Evolutionary conservation across 2,888 invertebrate species (phyloP), one percentile per base, ranked within the genome.

Genomic region (Drosophila limbata): DNA sequence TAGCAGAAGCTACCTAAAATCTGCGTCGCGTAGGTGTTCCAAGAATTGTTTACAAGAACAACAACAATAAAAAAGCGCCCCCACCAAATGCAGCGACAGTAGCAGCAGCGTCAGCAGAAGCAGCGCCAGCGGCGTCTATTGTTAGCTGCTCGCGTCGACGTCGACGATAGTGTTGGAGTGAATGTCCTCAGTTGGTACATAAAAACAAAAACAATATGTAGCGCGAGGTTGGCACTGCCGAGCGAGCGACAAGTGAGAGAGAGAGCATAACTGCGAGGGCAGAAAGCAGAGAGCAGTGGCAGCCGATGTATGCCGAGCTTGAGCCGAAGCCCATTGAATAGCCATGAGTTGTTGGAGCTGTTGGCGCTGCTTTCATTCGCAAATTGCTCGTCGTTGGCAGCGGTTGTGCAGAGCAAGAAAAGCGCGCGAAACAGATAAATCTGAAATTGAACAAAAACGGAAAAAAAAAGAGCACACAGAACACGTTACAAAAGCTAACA

Each of bases 151-250:
- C 17, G 68, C 71, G 69, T 69, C 53, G 64, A 48, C 64, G 65
- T 55, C 66, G 59, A 68, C 70, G 77, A 69, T 78, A 69, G 73
- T 71, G 69, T 73, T 69, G 89, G 91, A 92, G 91, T 91, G 91
- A 91, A 91, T 92, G 92, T 92, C 91, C 92, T 92, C 92, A 90
- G 91, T 91, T 92, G 91, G 85, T 90, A 91, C 91, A 91, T 87
- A 91, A 89, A 81, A 81, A 73, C 82, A 88, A 82, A 79, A 82
- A 73, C 82, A 88, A 79, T 83, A 90, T 87, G 84, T 90, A 81
- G 90, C 90, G 88, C 91, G 91, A 91, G 90, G 90, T 89, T 91
- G 90, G 77, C 85, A 77, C 84, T 85, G 37, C 37, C 51, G 62
- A 57, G 50, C n/a, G 37, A 53, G 52, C 31, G 66, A 44, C 44